Evolutionary conservation across 2,113 vertebrate species (phyloP).

Genomic region (Semnornis frantzii): DNA sequence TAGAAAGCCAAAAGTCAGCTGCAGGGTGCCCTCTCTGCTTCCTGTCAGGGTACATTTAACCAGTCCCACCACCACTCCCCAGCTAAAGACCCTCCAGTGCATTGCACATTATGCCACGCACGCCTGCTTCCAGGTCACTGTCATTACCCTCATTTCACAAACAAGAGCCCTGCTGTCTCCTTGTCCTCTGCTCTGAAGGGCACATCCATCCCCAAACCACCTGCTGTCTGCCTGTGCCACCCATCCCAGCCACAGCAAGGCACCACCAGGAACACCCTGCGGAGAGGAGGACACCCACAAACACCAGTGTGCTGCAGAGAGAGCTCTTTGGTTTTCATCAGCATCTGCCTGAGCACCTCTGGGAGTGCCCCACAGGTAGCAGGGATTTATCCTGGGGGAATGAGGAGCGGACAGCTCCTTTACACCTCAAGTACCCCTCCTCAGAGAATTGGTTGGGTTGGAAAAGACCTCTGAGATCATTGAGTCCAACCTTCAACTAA

Average conservation of each 20-base stretch:
- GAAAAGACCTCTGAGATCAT: no score
- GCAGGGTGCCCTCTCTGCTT: not conserved
- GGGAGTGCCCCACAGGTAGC: rapidly evolving
- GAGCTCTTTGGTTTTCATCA: not conserved
- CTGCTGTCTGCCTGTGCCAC: not conserved
- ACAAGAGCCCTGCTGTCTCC: not conserved
- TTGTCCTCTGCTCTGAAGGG: not conserved
- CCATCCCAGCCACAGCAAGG: not conserved
- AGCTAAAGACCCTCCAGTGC: not conserved
- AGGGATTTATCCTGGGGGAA: not conserved
- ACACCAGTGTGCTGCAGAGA: rapidly evolving
- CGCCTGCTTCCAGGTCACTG: not conserved
- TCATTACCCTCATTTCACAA: not conserved
- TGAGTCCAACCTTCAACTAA: no score
- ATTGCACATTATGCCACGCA: not conserved
- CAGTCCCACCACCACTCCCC: not conserved
- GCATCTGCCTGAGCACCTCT: not conserved
- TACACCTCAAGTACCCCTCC: not conserved
- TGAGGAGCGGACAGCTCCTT: not conserved
- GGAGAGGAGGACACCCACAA: not conserved
- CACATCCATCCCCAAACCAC: not conserved
- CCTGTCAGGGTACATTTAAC: not conserved
- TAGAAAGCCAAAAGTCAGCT: not conserved
- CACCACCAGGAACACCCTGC: not conserved
- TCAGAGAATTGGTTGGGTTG: no score